These are phyloP conservation scores for Eupeodes latifasciatus DNA, from an alignment of 2,888 invertebrate genomes.

Conservation along the genomic window DNA sequence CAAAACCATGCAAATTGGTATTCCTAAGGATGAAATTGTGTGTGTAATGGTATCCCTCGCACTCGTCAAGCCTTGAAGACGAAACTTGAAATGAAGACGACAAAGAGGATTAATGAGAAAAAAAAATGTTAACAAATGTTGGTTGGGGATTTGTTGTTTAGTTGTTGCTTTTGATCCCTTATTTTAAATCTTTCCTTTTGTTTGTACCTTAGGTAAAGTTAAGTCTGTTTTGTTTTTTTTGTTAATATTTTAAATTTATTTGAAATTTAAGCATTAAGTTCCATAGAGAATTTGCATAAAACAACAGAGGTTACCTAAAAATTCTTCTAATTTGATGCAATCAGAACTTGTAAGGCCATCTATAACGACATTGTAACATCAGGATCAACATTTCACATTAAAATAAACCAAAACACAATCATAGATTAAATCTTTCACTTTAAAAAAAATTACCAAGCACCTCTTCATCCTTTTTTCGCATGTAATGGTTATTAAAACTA, in stretches of 20 bases:
- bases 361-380: no score
- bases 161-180: neutral
- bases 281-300: no score
- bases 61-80: conserved; percentile 24
- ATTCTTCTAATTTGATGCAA: no score
- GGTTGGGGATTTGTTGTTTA: neutral
- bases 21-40: conserved; percentile 46
- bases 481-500: conserved; percentile 1
- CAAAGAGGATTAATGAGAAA: conserved; percentile 27
- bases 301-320: no score
- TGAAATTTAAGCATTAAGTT: no score
- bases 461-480: neutral
- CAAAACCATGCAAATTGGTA: conserved; percentile 43
- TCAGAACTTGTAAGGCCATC: no score
- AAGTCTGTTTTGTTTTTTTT: no score
- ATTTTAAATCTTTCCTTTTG: neutral
- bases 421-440: neutral
- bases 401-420: neutral
- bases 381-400: no score
- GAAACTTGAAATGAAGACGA: conserved; percentile 23
- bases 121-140: conserved; percentile 41
- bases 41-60: conserved; percentile 51
- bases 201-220: neutral
- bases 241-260: no score
- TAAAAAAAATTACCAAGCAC: neutral